Percentiles rank a stretch among this genome's conserved stretches.
phyloP scores from a whole-genome alignment of 2,113 vertebrate genomes.

The Nematolebias whitei region DNA sequence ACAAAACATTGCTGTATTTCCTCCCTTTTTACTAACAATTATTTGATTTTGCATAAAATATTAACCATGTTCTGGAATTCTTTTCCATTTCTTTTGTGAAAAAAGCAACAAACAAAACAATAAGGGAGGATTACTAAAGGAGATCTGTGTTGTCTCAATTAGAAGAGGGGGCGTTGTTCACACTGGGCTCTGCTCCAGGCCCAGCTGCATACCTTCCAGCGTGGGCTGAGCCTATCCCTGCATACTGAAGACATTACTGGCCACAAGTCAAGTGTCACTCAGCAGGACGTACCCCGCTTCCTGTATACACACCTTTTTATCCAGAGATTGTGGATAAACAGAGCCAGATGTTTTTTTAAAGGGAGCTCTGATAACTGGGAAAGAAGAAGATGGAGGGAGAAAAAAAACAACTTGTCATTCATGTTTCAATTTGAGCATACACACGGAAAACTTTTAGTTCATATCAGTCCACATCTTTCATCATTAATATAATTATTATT shows the following conservation, averaged over 20 bases:
- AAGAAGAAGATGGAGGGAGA: neutral
- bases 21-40: neutral
- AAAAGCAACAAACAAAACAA: no score
- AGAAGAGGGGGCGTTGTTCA: conserved; percentile 64
- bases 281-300: conserved; percentile 42
- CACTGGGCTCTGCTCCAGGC: conserved; percentile 64
- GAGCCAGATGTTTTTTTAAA: conserved; percentile 47
- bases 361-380: neutral
- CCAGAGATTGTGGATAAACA: conserved; percentile 37
- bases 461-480: conserved; percentile 34
- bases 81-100: conserved; percentile 31
- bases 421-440: neutral
- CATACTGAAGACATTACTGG: conserved; percentile 77
- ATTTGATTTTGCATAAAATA: conserved; percentile 18
- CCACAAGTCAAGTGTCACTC: conserved; percentile 67
- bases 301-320: conserved; percentile 45
- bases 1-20: neutral
- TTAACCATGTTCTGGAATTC: conserved; percentile 22
- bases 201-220: conserved; percentile 71
- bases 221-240: conserved; percentile 67
- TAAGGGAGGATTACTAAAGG: conserved; percentile 47
- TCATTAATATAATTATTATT: conserved; percentile 70
- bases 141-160: conserved; percentile 71
- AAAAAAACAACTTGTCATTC: no score
- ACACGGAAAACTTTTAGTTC: neutral